Evolutionary conservation across 2,888 invertebrate species (phyloP), one percentile per base, ranked within the genome.

Genomic region (Theristus sp.): DNA sequence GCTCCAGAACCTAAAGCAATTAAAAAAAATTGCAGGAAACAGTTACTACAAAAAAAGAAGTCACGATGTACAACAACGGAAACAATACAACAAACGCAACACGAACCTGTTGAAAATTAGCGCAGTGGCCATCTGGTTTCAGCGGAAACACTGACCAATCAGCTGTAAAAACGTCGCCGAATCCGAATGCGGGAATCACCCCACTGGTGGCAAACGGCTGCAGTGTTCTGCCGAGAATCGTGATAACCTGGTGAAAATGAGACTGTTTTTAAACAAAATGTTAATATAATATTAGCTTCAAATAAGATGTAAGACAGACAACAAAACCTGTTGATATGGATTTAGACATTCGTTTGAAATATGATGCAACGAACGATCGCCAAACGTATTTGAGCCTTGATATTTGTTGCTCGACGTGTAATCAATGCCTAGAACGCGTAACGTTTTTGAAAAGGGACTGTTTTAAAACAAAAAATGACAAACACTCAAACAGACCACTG

Each of bases 331-430:
- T 59, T 75, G 79, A 66, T 79, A 79, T 1, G 79, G 79, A 62
- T 71, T 71, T 22, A 47, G 30, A 17, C 13, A 31, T 26, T 47
- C 54, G 68, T 68, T 63, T 74, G 74, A 24, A 53, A 73, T 67
- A 10, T 66, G 66, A 61, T 74, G 75, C 30, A 79, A 69, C 58
- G 74, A 73, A 31, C 74, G 69, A 25, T 77, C 76, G 47, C 67
- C 69, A 66, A 79, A 79, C 13, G 75, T 77, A 62, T 75, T 75
- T 56, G 77, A 67, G 29, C 79, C 79, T 66, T 80, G 79, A 74
- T 79, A 80, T 65, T 79, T 79, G 66, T 79, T 79, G 64, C 76
- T 76, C 13, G 79, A 79, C 10, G 79, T 78, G 69, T 79, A 79
- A 68, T 79, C 79, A 49, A 79, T 73, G 0, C 71, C 70, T 71